Evolutionary conservation across 2,797 vertebrate species (phyloP).

Genomic region (Etheostoma perlongum): DNA sequence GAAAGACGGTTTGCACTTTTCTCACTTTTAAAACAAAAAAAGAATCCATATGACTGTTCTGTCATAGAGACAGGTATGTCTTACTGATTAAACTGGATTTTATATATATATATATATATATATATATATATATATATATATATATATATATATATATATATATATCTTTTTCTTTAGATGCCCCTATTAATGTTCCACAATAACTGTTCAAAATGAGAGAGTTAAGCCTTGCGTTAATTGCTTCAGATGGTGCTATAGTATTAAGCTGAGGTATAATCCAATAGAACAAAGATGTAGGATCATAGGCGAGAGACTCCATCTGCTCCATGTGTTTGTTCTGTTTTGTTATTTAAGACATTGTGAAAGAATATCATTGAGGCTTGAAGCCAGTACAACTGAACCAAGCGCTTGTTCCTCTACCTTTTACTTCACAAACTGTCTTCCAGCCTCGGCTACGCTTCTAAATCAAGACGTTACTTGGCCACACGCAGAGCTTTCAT

Average conservation of each 20-base stretch:
- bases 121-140: not conserved
- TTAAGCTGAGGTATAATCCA: slow-evolving; percentile 71
- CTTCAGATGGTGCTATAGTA: slow-evolving; percentile 79
- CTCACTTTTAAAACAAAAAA: slow-evolving; percentile 19
- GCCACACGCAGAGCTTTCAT: slow-evolving; percentile 33
- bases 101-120: not conserved
- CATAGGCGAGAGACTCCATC: slow-evolving; percentile 54
- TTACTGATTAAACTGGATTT: slow-evolving; percentile 66
- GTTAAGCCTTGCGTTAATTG: slow-evolving; percentile 60
- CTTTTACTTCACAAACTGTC: slow-evolving; percentile 53
- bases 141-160: not conserved
- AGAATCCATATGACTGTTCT: slow-evolving; percentile 47
- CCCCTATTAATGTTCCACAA: slow-evolving; percentile 56
- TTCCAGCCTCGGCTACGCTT: slow-evolving; percentile 56
- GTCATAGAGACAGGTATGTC: slow-evolving; percentile 31
- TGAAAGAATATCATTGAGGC: slow-evolving; percentile 48
- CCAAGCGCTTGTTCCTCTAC: slow-evolving; percentile 33
- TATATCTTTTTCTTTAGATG: slow-evolving; percentile 32
- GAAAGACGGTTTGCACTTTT: slow-evolving; percentile 73
- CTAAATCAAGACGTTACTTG: slow-evolving; percentile 32
- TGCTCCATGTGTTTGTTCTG: slow-evolving; percentile 52
- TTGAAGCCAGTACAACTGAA: slow-evolving; percentile 40
- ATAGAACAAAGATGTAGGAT: slow-evolving; percentile 72
- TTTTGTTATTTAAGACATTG: slow-evolving; percentile 58
- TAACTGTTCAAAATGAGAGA: slow-evolving; percentile 50